Conservation (phyloP, 1,140 invertebrate genomes). For the Drosophila sp. region DNA sequence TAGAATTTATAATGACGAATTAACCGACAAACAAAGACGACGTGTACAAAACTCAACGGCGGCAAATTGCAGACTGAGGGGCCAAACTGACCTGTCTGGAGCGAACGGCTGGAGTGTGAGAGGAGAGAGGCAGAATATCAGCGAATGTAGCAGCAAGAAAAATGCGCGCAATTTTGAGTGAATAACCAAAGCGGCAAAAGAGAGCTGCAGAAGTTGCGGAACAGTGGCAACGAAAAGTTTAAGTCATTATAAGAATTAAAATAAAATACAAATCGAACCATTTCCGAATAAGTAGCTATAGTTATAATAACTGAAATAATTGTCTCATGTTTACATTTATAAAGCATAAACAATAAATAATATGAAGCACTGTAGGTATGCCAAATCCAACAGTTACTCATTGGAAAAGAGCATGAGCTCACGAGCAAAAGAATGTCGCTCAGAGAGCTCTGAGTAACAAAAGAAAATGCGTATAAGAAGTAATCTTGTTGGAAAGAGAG, state of each 20-base stretch:
- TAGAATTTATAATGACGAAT: conserved; percentile 43
- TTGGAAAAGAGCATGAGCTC: background rate
- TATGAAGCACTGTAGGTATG: conserved; percentile 20
- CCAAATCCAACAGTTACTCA: conserved; percentile 7
- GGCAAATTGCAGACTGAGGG: conserved; percentile 46
- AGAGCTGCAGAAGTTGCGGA: conserved; percentile 18
- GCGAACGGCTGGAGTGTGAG: conserved; percentile 42
- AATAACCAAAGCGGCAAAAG: background rate
- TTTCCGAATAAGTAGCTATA: background rate
- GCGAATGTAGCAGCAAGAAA: conserved; percentile 32
- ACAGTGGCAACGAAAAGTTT: conserved; percentile 26
- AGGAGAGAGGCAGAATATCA: conserved; percentile 36
- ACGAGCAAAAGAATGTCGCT: background rate
- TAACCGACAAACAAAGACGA: conserved; percentile 25
- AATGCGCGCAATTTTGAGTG: conserved; percentile 36
- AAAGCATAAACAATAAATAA: too few relatives aligned
- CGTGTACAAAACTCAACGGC: conserved; percentile 64
- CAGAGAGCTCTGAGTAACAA: conserved; percentile 6
- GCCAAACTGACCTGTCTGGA: conserved; percentile 35
- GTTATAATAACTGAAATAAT: background rate
- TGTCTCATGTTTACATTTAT: too few relatives aligned
- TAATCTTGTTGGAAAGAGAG: conserved; percentile 8
- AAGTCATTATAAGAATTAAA: background rate
- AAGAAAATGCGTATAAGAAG: conserved; percentile 20
- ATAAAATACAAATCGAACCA: background rate